A percentile compares a stretch with the other conserved stretches of the same genome.
Conservation (phyloP, 2,113 vertebrate genomes). For the Periophthalmodon schlosseri region DNA sequence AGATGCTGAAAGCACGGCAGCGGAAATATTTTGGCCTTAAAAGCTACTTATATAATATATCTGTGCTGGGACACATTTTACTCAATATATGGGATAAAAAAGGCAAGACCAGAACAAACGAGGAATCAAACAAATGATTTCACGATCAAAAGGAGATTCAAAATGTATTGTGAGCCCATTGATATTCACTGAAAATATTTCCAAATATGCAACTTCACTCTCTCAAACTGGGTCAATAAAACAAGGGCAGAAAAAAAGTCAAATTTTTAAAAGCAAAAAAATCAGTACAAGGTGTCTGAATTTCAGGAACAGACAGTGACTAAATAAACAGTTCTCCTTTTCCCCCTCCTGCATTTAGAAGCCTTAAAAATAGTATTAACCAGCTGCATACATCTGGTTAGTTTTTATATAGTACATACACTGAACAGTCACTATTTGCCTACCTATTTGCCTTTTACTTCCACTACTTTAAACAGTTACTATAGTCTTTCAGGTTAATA, state of each 20-base stretch:
- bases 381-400: not conserved
- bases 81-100: too few species aligned
- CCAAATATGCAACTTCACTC: not conserved
- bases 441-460: conserved; percentile 47
- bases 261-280: not conserved
- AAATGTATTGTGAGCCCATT: not conserved
- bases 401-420: conserved; percentile 1
- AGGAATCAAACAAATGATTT: not conserved
- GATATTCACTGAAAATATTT: not conserved
- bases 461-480: conserved; percentile 56
- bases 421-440: not conserved
- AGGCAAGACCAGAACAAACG: too few species aligned
- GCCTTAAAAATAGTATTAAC: not conserved
- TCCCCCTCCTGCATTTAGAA: not conserved
- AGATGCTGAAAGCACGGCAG: too few species aligned
- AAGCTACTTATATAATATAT: too few species aligned
- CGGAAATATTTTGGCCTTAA: too few species aligned
- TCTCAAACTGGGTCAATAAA: not conserved
- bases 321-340: not conserved
- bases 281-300: not conserved
- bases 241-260: not conserved
- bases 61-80: too few species aligned
- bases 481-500: conserved; percentile 54
- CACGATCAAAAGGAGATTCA: too few species aligned
- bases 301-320: not conserved